Percentiles rank a stretch among this genome's conserved stretches.
Conservation (phyloP, 1,140 invertebrate species). For the Neodiprion fabricii region DNA sequence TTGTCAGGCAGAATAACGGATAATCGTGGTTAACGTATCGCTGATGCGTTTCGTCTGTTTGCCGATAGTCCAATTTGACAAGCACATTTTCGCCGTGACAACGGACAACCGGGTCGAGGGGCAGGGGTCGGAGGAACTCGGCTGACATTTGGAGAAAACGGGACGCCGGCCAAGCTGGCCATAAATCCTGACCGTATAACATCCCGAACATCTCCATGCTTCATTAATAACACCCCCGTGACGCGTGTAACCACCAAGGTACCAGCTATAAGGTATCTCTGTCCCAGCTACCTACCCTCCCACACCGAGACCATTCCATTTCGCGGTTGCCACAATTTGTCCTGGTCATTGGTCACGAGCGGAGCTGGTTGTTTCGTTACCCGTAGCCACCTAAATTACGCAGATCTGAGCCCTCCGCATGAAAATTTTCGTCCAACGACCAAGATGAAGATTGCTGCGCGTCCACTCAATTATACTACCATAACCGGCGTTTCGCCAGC, state of each 20-base stretch:
- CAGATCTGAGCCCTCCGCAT: neutral
- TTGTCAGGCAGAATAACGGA: too few relatives aligned
- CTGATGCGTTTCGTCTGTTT: too few relatives aligned
- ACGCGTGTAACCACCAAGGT: neutral
- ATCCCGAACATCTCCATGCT: neutral
- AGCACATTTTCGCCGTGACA: too few relatives aligned
- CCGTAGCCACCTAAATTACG: neutral
- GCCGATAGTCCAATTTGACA: too few relatives aligned
- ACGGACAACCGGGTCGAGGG: too few relatives aligned
- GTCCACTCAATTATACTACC: too few relatives aligned
- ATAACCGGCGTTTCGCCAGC: too few relatives aligned
- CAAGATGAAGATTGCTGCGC: too few relatives aligned
- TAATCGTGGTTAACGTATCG: too few relatives aligned
- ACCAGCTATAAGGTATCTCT: neutral
- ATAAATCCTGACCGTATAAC: conserved; percentile 7
- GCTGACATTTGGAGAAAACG: neutral
- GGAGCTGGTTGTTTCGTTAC: neutral
- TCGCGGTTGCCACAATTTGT: conserved; percentile 3
- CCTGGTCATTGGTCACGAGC: conserved; percentile 1
- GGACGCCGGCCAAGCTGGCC: neutral
- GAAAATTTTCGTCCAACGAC: too few relatives aligned
- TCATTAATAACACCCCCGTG: conserved; percentile 7
- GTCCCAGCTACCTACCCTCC: neutral
- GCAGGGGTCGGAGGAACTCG: neutral
- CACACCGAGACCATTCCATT: neutral